Evolutionary conservation across 2,797 vertebrate genomes (phyloP).

Genomic region (Furcifer pardalis): DNA sequence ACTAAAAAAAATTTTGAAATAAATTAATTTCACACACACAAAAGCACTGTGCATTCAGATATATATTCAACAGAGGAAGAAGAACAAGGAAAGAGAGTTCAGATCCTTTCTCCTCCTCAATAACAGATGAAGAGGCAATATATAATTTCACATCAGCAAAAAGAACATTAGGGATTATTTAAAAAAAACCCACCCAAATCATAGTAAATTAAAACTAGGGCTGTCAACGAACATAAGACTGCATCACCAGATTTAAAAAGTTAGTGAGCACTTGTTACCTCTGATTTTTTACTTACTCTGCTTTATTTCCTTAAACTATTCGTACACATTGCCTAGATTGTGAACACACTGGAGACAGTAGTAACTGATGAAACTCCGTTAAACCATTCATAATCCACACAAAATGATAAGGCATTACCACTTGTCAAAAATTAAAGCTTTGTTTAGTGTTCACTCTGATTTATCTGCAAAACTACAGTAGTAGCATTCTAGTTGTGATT

Average conservation of each 20-base stretch:
- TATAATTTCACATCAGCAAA: not conserved
- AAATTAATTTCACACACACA: not conserved
- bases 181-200: not conserved
- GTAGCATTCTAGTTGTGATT: not conserved
- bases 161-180: not conserved
- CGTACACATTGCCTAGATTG: not conserved
- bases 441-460: not conserved
- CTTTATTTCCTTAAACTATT: not conserved
- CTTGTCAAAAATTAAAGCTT: not conserved
- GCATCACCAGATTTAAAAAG: not conserved
- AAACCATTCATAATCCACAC: not conserved
- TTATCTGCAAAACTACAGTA: not conserved
- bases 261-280: not conserved
- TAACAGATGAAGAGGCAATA: not conserved
- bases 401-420: not conserved
- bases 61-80: not conserved
- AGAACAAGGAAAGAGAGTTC: too few species aligned
- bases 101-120: not conserved
- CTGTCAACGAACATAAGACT: not conserved
- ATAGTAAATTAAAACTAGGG: not conserved
- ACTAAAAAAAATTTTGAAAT: constrained; percentile 79
- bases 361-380: not conserved
- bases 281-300: not conserved
- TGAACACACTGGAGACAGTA: not conserved
- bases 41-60: not conserved